Evolutionary conservation across 2,113 vertebrate genomes (phyloP).

Genomic region (Lagopus muta): DNA sequence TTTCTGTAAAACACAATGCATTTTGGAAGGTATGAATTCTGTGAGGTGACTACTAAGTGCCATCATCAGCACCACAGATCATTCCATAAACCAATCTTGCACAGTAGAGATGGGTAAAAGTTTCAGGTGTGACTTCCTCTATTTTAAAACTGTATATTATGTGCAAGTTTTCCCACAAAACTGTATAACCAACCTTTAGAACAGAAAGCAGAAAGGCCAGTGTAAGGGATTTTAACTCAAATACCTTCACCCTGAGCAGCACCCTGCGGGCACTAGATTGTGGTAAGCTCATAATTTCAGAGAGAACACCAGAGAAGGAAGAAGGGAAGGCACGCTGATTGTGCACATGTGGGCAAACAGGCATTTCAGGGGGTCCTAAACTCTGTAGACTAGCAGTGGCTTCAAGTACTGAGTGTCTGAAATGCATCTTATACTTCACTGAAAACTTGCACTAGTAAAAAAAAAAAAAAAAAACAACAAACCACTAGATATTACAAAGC

Average conservation of each 20-base stretch:
- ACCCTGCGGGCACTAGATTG: not conserved
- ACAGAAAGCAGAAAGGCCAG: not conserved
- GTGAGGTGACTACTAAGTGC: not conserved
- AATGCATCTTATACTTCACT: not conserved
- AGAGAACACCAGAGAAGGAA: not conserved
- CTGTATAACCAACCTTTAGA: not conserved
- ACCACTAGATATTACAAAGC: not conserved
- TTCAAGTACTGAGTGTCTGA: not conserved
- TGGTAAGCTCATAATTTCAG: not conserved
- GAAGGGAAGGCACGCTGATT: no score
- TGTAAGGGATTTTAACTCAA: not conserved
- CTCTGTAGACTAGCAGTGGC: not conserved
- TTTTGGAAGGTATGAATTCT: not conserved
- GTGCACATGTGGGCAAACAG: not conserved
- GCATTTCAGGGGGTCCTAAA: not conserved
- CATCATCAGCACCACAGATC: not conserved
- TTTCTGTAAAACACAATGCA: not conserved
- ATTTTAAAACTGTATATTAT: not conserved
- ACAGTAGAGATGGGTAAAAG: not conserved
- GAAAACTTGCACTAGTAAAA: not conserved
- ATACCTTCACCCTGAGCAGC: not conserved
- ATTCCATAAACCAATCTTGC: not conserved
- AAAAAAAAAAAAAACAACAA: no score
- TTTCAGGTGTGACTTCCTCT: not conserved
- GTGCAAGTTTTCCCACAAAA: not conserved